Evolutionary conservation across 2,888 invertebrate genomes (phyloP).

Genomic region (Pogonocherus hispidulus): DNA sequence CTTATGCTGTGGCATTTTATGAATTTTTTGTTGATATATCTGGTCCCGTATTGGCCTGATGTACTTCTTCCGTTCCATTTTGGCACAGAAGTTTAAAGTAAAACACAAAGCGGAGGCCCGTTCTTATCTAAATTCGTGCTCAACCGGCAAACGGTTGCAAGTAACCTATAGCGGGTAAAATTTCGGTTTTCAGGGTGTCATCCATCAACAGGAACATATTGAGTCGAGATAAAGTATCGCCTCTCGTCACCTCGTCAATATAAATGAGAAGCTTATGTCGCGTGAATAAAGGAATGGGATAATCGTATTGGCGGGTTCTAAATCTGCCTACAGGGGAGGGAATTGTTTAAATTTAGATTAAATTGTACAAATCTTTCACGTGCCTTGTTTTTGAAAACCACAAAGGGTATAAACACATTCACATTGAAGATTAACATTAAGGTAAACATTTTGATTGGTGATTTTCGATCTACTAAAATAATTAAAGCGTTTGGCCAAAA

Average conservation of each 20-base stretch:
- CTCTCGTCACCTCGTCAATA: constrained; percentile 19
- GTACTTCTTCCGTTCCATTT: neutral
- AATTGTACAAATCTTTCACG: no score
- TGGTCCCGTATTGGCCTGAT: no score
- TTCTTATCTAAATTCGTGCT: neutral
- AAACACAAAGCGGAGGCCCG: neutral
- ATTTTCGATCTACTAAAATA: no score
- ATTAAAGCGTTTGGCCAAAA: no score
- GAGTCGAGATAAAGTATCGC: constrained; percentile 12
- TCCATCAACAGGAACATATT: constrained; percentile 14
- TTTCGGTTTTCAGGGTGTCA: constrained; percentile 3
- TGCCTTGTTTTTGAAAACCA: no score
- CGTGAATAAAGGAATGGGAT: constrained; percentile 19
- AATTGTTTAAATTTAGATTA: neutral
- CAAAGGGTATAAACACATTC: no score
- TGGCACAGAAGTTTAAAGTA: neutral
- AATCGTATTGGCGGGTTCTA: neutral
- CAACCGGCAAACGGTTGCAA: neutral
- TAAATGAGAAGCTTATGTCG: constrained; percentile 19
- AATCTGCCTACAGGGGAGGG: neutral
- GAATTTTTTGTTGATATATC: no score
- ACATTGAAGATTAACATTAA: no score
- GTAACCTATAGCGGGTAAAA: neutral
- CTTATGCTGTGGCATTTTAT: no score
- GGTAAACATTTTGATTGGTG: no score